Conservation (phyloP, 2,797 vertebrate genomes). For the Mycteria americana region DNA sequence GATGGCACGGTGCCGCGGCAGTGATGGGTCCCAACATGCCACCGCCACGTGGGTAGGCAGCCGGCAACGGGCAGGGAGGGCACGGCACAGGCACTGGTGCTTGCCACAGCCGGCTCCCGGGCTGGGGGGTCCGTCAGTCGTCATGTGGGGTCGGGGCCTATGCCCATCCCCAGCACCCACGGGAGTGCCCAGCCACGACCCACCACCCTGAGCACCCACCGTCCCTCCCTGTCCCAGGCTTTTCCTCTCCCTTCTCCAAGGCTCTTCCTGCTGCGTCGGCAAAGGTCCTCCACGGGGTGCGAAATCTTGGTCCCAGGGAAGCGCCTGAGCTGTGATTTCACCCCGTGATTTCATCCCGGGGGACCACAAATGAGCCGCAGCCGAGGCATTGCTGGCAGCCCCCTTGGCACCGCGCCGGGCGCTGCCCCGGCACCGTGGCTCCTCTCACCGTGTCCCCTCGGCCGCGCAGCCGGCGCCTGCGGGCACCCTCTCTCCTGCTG, state of each 20-base stretch:
- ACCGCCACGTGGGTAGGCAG: rapidly evolving
- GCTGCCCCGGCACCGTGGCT: neutral
- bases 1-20: rapidly evolving
- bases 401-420: rapidly evolving
- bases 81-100: rapidly evolving
- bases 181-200: rapidly evolving
- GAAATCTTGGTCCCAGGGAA: neutral
- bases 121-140: rapidly evolving
- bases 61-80: neutral
- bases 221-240: neutral
- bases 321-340: neutral
- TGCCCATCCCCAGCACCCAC: neutral
- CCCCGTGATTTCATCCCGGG: neutral
- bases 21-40: rapidly evolving
- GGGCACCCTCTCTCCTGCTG: neutral
- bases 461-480: rapidly evolving
- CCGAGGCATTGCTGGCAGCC: neutral
- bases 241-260: neutral
- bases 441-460: neutral
- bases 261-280: rapidly evolving
- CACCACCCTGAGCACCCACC: rapidly evolving
- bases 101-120: neutral
- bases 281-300: neutral
- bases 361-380: rapidly evolving
- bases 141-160: rapidly evolving